Percentiles rank a stretch among this genome's conserved stretches.
Conservation (phyloP, 1,140 invertebrate species). For the Hylaeus volcanicus region DNA sequence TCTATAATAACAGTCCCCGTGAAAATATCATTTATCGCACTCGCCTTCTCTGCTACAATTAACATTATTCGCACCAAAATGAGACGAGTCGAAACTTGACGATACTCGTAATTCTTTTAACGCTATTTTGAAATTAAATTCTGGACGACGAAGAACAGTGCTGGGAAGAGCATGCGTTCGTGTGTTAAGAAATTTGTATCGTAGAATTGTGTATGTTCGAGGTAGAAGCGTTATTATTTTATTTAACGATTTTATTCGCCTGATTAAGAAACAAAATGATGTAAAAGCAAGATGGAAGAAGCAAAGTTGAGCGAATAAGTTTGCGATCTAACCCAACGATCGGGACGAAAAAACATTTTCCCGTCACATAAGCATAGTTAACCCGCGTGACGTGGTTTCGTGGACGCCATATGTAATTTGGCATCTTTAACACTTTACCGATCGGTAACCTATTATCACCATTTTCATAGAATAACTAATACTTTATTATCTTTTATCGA, state of each 20-base stretch:
- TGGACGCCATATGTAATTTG: too few relatives aligned
- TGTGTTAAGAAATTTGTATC: not conserved
- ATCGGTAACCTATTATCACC: too few relatives aligned
- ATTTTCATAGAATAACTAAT: too few relatives aligned
- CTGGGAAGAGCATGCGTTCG: conserved; percentile 7
- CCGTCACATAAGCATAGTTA: conserved; percentile 1
- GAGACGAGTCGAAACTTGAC: not conserved
- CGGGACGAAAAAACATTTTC: conserved; percentile 44
- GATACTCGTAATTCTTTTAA: too few relatives aligned
- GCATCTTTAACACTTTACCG: not conserved
- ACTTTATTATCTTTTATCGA: too few relatives aligned
- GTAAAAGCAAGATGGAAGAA: too few relatives aligned
- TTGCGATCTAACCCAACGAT: not conserved
- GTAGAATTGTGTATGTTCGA: too few relatives aligned
- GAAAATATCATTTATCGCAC: not conserved
- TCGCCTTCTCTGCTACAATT: too few relatives aligned
- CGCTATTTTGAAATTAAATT: not conserved
- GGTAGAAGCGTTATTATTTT: not conserved
- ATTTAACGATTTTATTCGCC: too few relatives aligned
- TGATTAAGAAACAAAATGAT: too few relatives aligned
- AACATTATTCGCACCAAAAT: not conserved
- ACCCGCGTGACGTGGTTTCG: not conserved
- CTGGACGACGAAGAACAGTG: not conserved
- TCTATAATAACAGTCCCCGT: not conserved
- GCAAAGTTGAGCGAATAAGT: too few relatives aligned